Base-by-base conservation (phyloP, 2,888 invertebrate species). In the Cheilosia pagana region DNA sequence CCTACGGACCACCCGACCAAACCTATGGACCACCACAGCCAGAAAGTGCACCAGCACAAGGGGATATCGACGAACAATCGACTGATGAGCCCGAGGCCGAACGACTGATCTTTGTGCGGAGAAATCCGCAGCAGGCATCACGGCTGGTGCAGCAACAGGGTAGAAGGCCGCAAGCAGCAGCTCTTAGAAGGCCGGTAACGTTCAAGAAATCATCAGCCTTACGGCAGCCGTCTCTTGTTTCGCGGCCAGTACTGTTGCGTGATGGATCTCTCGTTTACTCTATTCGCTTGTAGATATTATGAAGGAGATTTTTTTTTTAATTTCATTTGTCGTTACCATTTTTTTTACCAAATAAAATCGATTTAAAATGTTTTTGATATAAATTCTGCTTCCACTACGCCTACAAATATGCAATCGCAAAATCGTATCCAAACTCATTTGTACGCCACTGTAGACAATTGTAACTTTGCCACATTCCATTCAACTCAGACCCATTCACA, bases 181-280 rank as follows among this genome's bases (percentile, higher is more conserved):
- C 71, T 52, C 25, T 72, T 8, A 72, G 41, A 25, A 70, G 53
- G 12, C 78, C 67, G 12, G 35, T 6, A 43, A 14, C 35, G 6
- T 59, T 70, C 0, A 16, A 21, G 21, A 78, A 83, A 16, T 62
- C 74, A 57, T 57, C 82, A 8, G 55, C 39, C 1, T 23, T 83
- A 0, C 72, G 53, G 31, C 60, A 74, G n/a, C 68, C 50, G 45
- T 52, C 74, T 50, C 19, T 74, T n/a, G 16, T 57, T 59, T 19
- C 59, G 1, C 74, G 45, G 12, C 83, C 83, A 55, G 41, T 79
- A 70, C 21, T 59, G 1, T 59, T 85, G 31, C 75, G 57, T 48
- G 83, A 85, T 31, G 79, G 83, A 45, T 79, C 83, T 70, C 63
- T 85, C 45, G 48, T 85, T 8, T 85, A 85, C 75, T 85, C 78